Conservation (phyloP, 2,888 invertebrate genomes). For the Orchestes rusci region DNA sequence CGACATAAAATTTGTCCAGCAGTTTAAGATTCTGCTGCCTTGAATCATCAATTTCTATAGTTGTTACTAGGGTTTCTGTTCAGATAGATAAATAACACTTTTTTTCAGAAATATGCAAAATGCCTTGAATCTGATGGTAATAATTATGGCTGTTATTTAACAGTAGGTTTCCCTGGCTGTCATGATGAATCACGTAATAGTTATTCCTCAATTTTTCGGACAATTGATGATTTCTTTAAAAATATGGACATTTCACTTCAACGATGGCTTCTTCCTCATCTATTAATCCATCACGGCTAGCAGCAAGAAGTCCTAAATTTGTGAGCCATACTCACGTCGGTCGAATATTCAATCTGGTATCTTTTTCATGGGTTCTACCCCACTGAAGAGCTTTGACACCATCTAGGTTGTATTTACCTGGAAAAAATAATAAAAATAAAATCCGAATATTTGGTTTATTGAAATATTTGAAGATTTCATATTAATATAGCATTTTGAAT, state of each 20-base stretch:
- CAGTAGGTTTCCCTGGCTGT: not conserved
- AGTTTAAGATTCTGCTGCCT: too few species aligned
- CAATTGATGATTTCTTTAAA: slow-evolving; percentile 5
- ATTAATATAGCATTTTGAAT: too few species aligned
- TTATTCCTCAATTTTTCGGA: slow-evolving; percentile 7
- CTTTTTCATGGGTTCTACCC: slow-evolving; percentile 7
- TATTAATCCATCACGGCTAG: slow-evolving; percentile 12
- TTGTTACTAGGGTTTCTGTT: too few species aligned
- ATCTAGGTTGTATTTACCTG: slow-evolving; percentile 1
- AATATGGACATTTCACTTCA: slow-evolving; percentile 11
- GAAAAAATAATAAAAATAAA: too few species aligned
- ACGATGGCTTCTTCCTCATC: slow-evolving; percentile 9
- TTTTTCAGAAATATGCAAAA: slow-evolving; percentile 10
- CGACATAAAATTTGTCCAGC: too few species aligned
- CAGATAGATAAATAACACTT: slow-evolving; percentile 13
- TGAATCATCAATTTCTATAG: too few species aligned
- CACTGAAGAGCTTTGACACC: slow-evolving; percentile 10
- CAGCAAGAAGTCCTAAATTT: slow-evolving; percentile 8
- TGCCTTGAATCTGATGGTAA: slow-evolving; percentile 18
- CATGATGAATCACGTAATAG: slow-evolving; percentile 2
- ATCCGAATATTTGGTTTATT: too few species aligned
- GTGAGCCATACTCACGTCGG: slow-evolving; percentile 9
- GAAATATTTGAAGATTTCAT: too few species aligned
- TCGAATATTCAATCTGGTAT: not conserved
- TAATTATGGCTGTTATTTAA: slow-evolving; percentile 12